Evolutionary conservation across 2,797 vertebrate genomes (phyloP).

Genomic region (Hydrocynus forskahlii): DNA sequence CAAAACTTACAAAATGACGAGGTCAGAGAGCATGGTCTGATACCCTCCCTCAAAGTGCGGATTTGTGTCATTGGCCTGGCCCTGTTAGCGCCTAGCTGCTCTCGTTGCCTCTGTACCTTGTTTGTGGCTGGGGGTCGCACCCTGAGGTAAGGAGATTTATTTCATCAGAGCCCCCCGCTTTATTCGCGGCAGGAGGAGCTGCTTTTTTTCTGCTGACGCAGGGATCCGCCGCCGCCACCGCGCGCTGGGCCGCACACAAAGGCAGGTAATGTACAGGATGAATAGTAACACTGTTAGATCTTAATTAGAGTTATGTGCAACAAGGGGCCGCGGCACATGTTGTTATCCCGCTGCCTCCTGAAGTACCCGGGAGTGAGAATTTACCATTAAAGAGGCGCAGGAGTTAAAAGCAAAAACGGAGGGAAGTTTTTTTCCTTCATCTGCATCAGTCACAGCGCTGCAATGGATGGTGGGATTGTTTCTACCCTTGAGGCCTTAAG

Average conservation of each 20-base stretch:
- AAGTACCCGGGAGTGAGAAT: slow-evolving; percentile 35
- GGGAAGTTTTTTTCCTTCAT: slow-evolving; percentile 25
- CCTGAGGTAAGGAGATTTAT: slow-evolving; percentile 54
- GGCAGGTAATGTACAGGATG: slow-evolving; percentile 54
- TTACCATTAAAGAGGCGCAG: slow-evolving; percentile 36
- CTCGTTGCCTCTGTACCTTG: slow-evolving; percentile 41
- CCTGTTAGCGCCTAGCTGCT: slow-evolving; percentile 45
- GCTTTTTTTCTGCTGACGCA: slow-evolving; percentile 52
- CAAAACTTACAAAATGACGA: too few relatives aligned
- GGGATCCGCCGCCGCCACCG: slow-evolving; percentile 38
- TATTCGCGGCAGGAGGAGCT: slow-evolving; percentile 54
- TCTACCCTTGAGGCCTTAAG: slow-evolving; percentile 5
- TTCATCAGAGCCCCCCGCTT: slow-evolving; percentile 49
- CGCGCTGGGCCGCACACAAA: slow-evolving; percentile 44
- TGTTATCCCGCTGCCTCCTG: slow-evolving; percentile 49
- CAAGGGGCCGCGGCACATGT: slow-evolving; percentile 42
- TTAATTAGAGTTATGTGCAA: slow-evolving; percentile 62
- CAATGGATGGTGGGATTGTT: slow-evolving; percentile 9
- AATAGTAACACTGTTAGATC: slow-evolving; percentile 56
- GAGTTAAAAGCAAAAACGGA: slow-evolving; percentile 40
- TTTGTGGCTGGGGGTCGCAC: slow-evolving; percentile 55
- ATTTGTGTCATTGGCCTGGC: slow-evolving; percentile 30
- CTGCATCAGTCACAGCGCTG: neutral
- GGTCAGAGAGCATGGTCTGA: neutral
- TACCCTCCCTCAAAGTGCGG: neutral